Conservation (phyloP, 2,113 vertebrate genomes). For the Marcusenius ussheri region DNA sequence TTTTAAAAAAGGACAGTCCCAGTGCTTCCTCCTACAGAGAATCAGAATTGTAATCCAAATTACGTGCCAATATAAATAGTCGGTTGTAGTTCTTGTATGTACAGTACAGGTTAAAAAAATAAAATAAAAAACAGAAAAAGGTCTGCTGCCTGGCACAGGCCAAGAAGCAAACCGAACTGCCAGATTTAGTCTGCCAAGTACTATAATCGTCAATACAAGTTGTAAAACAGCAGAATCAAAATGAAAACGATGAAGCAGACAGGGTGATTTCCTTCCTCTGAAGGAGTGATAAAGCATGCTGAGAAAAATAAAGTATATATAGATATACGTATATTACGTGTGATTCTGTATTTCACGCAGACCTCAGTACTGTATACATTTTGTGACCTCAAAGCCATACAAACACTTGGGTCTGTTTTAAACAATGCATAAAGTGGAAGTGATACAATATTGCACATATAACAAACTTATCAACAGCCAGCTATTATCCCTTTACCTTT, state of each 20-base stretch:
- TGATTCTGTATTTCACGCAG: neutral
- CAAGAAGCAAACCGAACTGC: neutral
- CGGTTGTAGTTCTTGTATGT: slow-evolving; percentile 22
- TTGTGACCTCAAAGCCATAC: neutral
- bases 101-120: slow-evolving; percentile 12
- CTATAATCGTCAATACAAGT: neutral
- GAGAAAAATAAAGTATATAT: neutral
- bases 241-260: neutral
- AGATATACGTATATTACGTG: neutral
- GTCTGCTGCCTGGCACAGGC: neutral
- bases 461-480: slow-evolving; percentile 48
- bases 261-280: neutral
- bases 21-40: slow-evolving; percentile 52
- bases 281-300: neutral
- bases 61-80: slow-evolving; percentile 31
- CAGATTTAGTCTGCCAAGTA: neutral
- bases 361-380: neutral
- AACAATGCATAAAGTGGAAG: slow-evolving; percentile 33
- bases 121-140: slow-evolving; percentile 7
- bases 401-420: neutral
- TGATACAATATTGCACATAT: slow-evolving; percentile 67
- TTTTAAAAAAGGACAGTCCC: slow-evolving; percentile 34
- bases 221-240: neutral
- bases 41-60: slow-evolving; percentile 29
- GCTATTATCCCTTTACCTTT: slow-evolving; percentile 39